phyloP scores from a whole-genome alignment of 23 tunicate species.

The Pegea sp. region DNA sequence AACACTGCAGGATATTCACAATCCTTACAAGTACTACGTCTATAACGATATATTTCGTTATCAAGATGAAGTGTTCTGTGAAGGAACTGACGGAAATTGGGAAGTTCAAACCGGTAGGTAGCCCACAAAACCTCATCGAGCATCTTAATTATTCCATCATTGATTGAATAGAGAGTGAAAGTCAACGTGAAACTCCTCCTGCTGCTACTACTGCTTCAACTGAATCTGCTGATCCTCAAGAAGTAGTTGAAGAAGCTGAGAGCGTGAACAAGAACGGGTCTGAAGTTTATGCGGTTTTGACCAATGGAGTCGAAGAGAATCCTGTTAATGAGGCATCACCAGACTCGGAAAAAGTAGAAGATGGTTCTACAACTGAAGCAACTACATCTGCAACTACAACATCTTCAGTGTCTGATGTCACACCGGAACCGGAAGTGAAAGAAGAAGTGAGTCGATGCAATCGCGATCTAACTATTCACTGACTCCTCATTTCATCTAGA shows the following conservation, averaged over 20 bases:
- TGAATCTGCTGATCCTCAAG: not conserved
- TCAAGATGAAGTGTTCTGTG: conserved; percentile 76
- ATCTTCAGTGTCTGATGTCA: not conserved
- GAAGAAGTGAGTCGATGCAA: too few relatives aligned
- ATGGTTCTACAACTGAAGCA: not conserved
- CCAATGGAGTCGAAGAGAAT: not conserved
- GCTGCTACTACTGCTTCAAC: conserved; percentile 4
- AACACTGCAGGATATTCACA: too few relatives aligned
- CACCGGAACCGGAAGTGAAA: not conserved
- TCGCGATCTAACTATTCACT: too few relatives aligned
- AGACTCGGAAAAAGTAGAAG: not conserved
- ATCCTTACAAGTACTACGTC: conserved; percentile 77
- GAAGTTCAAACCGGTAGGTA: too few relatives aligned
- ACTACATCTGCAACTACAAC: not conserved
- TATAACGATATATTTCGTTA: conserved; percentile 94
- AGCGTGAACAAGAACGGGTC: not conserved
- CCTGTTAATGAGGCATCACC: not conserved
- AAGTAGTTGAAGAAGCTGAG: not conserved
- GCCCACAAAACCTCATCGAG: too few relatives aligned
- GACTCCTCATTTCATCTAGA: too few relatives aligned
- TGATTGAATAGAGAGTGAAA: conserved; percentile 4
- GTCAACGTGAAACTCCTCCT: conserved; percentile 1
- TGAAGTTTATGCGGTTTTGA: not conserved
- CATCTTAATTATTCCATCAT: too few relatives aligned
- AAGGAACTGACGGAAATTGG: conserved; percentile 11